phyloP scores from a whole-genome alignment of 2,113 vertebrate genomes.

The Cyprinus carpio region DNA sequence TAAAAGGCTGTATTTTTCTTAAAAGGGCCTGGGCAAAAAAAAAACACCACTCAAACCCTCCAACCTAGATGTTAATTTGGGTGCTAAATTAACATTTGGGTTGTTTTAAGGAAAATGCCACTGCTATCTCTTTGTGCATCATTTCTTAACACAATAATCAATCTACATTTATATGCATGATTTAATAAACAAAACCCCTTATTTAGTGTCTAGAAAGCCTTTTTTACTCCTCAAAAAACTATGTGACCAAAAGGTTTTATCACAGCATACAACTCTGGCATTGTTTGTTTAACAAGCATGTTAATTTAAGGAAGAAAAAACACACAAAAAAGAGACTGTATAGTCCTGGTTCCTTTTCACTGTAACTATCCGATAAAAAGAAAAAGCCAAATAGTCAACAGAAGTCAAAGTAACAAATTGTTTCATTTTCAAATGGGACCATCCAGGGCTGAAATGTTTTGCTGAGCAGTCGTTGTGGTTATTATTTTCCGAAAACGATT shows the following conservation, averaged over 20 bases:
- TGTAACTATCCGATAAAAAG: neutral
- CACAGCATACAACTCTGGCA: neutral
- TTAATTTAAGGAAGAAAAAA: neutral
- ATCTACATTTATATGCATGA: neutral
- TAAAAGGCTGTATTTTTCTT: neutral
- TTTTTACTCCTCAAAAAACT: neutral
- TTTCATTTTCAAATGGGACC: neutral
- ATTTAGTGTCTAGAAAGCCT: neutral
- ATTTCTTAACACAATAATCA: neutral
- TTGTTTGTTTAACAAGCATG: slow-evolving; percentile 1
- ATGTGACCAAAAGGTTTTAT: neutral
- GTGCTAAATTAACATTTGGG: neutral
- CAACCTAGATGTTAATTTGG: neutral
- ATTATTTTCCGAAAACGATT: neutral
- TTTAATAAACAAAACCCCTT: neutral
- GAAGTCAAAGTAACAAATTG: neutral
- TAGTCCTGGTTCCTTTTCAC: neutral
- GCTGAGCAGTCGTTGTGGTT: neutral
- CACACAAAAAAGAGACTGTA: neutral
- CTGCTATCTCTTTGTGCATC: neutral
- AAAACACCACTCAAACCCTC: slow-evolving; percentile 15
- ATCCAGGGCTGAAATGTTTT: neutral
- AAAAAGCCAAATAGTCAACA: neutral
- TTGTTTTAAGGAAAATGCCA: neutral
- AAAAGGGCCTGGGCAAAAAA: neutral